Conservation (phyloP, 1,140 invertebrate genomes). For the Nasonia longicornis region DNA sequence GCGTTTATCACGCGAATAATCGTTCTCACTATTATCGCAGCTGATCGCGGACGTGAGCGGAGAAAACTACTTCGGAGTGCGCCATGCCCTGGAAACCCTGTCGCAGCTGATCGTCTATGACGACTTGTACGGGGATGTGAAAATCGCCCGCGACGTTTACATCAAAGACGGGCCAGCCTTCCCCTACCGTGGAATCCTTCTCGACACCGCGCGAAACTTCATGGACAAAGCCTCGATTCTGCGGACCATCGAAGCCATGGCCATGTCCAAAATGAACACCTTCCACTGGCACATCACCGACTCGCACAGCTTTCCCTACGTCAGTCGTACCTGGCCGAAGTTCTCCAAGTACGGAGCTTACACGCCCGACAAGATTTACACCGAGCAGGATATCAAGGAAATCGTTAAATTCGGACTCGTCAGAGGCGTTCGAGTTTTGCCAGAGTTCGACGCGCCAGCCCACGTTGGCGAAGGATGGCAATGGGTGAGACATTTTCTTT, state of each 20-base stretch:
- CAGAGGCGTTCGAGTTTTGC: constrained; percentile 81
- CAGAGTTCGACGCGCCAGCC: constrained; percentile 89
- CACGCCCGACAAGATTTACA: constrained; percentile 74
- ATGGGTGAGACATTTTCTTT: constrained; percentile 64
- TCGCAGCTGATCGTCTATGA: constrained; percentile 81
- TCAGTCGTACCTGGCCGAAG: constrained; percentile 76
- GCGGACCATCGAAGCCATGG: constrained; percentile 84
- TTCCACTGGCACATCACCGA: constrained; percentile 95
- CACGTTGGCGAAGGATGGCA: constrained; percentile 92
- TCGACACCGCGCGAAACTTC: constrained; percentile 85
- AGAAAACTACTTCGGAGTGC: constrained; percentile 78
- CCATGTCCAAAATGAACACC: constrained; percentile 83
- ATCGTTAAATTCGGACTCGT: constrained; percentile 79
- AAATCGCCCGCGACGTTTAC: constrained; percentile 72
- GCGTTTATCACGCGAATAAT: no score
- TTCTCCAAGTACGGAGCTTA: constrained; percentile 82
- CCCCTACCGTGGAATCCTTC: constrained; percentile 80
- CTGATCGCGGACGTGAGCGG: constrained; percentile 74
- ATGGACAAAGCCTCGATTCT: constrained; percentile 77
- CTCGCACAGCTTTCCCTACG: constrained; percentile 86
- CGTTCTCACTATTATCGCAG: constrained; percentile 48
- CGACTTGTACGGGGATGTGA: constrained; percentile 72
- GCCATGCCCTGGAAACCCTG: constrained; percentile 84
- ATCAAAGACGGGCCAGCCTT: constrained; percentile 80
- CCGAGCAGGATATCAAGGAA: constrained; percentile 68